These are phyloP conservation scores for Lochmaea crataegi DNA, from an alignment of 2,888 invertebrate species.

Conservation along the genomic window DNA sequence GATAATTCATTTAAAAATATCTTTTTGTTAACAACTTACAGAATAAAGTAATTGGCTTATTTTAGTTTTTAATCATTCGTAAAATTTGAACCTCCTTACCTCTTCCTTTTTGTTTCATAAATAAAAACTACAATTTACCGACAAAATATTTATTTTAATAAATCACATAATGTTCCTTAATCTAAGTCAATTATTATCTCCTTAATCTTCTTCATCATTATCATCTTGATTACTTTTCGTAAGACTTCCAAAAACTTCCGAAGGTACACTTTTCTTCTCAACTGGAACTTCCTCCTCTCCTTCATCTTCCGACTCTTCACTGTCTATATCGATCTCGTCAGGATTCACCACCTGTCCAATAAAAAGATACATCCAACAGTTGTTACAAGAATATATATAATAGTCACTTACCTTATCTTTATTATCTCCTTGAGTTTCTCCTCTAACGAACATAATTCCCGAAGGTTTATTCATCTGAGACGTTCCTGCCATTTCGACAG, in stretches of 20 bases:
- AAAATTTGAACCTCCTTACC: too few species aligned
- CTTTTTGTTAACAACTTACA: conserved; percentile 18
- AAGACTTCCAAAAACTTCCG: conserved; percentile 91
- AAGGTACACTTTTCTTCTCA: conserved; percentile 87
- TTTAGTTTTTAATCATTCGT: background rate
- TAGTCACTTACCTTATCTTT: conserved; percentile 67
- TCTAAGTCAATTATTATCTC: too few species aligned
- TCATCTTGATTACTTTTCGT: conserved; percentile 59
- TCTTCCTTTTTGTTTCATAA: background rate
- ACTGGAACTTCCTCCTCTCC: conserved; percentile 76
- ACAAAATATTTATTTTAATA: too few species aligned
- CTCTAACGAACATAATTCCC: conserved; percentile 86
- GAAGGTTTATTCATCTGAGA: conserved; percentile 61
- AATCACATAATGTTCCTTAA: too few species aligned
- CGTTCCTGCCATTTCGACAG: conserved; percentile 74
- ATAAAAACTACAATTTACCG: too few species aligned
- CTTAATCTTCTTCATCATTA: conserved; percentile 18
- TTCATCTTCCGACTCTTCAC: conserved; percentile 69
- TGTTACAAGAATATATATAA: background rate
- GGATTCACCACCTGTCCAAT: conserved; percentile 77
- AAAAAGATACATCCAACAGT: background rate
- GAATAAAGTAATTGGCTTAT: conserved; percentile 18
- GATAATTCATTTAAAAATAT: background rate
- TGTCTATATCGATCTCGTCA: conserved; percentile 88
- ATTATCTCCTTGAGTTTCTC: conserved; percentile 82